Evolutionary conservation across 2,113 vertebrate genomes (phyloP), one percentile per base, ranked within the genome.

Genomic region (human): DNA sequence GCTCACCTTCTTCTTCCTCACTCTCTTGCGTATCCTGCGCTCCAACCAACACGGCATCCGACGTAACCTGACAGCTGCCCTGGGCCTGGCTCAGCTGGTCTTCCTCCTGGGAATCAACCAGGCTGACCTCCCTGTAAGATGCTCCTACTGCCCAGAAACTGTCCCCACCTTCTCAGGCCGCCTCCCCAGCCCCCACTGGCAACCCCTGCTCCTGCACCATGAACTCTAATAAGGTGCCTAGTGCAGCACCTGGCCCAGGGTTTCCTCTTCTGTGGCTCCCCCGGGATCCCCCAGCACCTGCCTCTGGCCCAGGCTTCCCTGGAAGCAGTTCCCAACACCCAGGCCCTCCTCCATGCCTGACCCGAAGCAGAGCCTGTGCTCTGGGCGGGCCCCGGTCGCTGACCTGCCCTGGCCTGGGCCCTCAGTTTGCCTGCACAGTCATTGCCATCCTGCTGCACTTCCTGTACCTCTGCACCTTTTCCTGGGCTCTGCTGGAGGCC

Each of bases 371-470:
- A 22, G 35, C 23, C 61, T 10, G 0, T 1, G 14, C 8, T 17
- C 76, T 52, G 72, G 30, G 50, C 4, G 6, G 32, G 22, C 27
- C 76, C 76, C 3, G n/a, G 75, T 40, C 7, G 9, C 94, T 83
- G 96, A 84, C 73, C 32, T 1, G 66, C 6, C 27, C 0, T 50
- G 64, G 81, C 92, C 90, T 57, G 12, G 20, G 50, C 64, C 48
- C 76, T n/a, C 98, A 99, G 99, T 99, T 99, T 98, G 95, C 99
- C 91, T 99, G 99, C 98, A 99, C 99, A 0, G 98, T 99, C 97
- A 99, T 99, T 6, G 99, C 99, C 98, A 99, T 99, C 98, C 98
- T 99, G 98, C 99, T 99, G 98, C 99, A 99, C 97, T 99, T 99
- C 98, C 99, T 99, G 97, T 99, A 99, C 98, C 99, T 99, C 97